Percentiles rank a stretch among this genome's conserved stretches.
These are phyloP conservation scores for Xiphophorus birchmanni DNA, from an alignment of 2,797 vertebrate species.

Conservation along the genomic window DNA sequence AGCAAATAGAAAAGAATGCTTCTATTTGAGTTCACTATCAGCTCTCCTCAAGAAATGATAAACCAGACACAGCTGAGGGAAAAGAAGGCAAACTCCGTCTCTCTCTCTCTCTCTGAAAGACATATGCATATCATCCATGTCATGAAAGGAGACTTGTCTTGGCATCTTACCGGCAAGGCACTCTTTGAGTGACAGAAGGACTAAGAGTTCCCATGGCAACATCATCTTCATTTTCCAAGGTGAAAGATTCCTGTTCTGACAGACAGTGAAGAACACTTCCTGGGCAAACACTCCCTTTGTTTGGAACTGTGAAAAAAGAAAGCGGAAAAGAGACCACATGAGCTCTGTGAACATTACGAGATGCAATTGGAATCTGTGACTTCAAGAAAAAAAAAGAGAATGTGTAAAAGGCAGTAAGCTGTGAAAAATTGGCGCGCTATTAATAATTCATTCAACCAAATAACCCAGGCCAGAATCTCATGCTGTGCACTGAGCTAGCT, in stretches of 20 bases:
- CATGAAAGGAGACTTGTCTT: slow-evolving; percentile 79
- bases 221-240: slow-evolving; percentile 94
- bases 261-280: slow-evolving; percentile 72
- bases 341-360: slow-evolving; percentile 33
- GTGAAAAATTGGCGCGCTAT: slow-evolving; percentile 66
- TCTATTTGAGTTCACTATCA: slow-evolving; percentile 8
- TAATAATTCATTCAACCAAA: slow-evolving; percentile 79
- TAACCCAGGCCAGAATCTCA: slow-evolving; percentile 63
- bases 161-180: slow-evolving; percentile 88
- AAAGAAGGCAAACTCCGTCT: slow-evolving; percentile 15
- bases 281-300: slow-evolving; percentile 65
- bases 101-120: slow-evolving; percentile 34
- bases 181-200: slow-evolving; percentile 90
- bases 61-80: slow-evolving; percentile 23
- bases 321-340: slow-evolving; percentile 40
- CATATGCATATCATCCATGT: slow-evolving; percentile 81
- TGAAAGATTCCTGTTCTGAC: slow-evolving; percentile 83
- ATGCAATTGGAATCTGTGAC: slow-evolving; percentile 28
- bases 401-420: slow-evolving; percentile 32
- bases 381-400: slow-evolving; percentile 20
- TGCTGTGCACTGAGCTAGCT: slow-evolving; percentile 57
- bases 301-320: slow-evolving; percentile 71
- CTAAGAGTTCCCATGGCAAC: slow-evolving; percentile 95
- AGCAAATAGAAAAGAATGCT: slow-evolving; percentile 2
- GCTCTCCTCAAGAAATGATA: slow-evolving; percentile 44